These are phyloP conservation scores for Silurus asotus DNA, from an alignment of 2,113 vertebrate species.

Conservation along the genomic window DNA sequence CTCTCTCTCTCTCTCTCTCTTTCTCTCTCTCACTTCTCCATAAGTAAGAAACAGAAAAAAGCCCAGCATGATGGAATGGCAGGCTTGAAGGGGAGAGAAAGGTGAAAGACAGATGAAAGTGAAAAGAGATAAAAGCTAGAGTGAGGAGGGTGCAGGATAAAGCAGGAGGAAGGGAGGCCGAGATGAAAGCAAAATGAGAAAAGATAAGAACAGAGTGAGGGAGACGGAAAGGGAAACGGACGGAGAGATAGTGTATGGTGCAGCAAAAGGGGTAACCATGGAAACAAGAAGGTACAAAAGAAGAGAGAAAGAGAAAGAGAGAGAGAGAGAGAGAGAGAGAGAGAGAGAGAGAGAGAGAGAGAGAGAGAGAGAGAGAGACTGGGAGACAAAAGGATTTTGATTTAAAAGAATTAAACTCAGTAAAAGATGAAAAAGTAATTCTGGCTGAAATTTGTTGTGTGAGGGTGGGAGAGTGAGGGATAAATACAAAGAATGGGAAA, in stretches of 20 bases:
- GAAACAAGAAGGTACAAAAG: constrained; percentile 84
- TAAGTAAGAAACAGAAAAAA: constrained; percentile 76
- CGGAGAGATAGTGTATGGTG: constrained; percentile 81
- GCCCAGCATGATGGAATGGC: constrained; percentile 79
- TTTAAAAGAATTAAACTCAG: constrained; percentile 83
- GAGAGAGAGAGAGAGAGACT: constrained; percentile 74
- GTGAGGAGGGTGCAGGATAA: constrained; percentile 82
- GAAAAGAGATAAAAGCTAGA: constrained; percentile 81
- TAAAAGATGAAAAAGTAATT: constrained; percentile 75
- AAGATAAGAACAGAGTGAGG: constrained; percentile 83
- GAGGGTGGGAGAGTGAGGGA: constrained; percentile 59
- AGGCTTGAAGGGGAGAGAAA: constrained; percentile 84
- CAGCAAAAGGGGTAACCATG: constrained; percentile 82
- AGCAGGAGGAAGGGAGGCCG: constrained; percentile 80
- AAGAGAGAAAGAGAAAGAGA: constrained; percentile 78
- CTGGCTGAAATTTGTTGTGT: constrained; percentile 73
- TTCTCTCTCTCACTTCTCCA: constrained; percentile 57
- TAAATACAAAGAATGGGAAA: constrained; percentile 68
- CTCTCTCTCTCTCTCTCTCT: constrained; percentile 18
- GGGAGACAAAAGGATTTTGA: constrained; percentile 81
- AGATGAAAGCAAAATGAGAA: constrained; percentile 85
- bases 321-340: constrained; percentile 75
- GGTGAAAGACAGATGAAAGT: constrained; percentile 86
- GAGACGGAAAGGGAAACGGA: constrained; percentile 79
- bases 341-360: constrained; percentile 77